Base-by-base conservation (phyloP, 2,888 invertebrate genomes). In the Hermodice carunculata region DNA sequence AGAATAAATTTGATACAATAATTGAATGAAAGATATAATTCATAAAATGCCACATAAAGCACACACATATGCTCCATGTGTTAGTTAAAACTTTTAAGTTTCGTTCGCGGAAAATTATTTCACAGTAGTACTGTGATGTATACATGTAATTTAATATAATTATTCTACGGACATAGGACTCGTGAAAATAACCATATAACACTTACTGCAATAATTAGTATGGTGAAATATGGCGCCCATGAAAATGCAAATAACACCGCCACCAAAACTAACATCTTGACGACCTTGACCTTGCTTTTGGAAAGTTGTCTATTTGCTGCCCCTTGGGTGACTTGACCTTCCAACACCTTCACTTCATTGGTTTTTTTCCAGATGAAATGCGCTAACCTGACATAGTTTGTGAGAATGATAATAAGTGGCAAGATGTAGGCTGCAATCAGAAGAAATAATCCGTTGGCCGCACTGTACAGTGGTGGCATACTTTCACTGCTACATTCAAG, bases 191-290 rank as follows among this genome's bases (percentile, higher is more conserved):
- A n/a, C n/a, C n/a, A n/a, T n/a, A n/a, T n/a, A 6, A 54, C 19
- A 73, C 77, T 68, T 64, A 78, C 78, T 53, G 72, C 67, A 40
- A 75, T 74, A 3, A 76, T 61, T 3, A 73, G 63, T 8, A 72
- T 64, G 11, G 74, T 51, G 60, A 77, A 78, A 59, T 74, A 78
- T 1, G 78, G 78, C 24, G 73, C 17, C 78, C 78, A 78, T 6
- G 75, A 73, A 1, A 75, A 46, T 2, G 76, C 75, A 58, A 78
- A 78, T n/a, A 78, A 64, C 2, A 66, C 64, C 11, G 77, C 76
- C 17, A 76, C 74, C 4, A 77, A 29, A 2, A 76, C 61, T 28
- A 78, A 60, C 67, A 78, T 70, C 63, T 78, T 75, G 14, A 78
- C 69, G 6, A 78, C 57, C 46, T 69, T 68, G 26, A 74, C 67